Conservation (phyloP, 2,797 vertebrate species). For the Menidia menidia region DNA sequence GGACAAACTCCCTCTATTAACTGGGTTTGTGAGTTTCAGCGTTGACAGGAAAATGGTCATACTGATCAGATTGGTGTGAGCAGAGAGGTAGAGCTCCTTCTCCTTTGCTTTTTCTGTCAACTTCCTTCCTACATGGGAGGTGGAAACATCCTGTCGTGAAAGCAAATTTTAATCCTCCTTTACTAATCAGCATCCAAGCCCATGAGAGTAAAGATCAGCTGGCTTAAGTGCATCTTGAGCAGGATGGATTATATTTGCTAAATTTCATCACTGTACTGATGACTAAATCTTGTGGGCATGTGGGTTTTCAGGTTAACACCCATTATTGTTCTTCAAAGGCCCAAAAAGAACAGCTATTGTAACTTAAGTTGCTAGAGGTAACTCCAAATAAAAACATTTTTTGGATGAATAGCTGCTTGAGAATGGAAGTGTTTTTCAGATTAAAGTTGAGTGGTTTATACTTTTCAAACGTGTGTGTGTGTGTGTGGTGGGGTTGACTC, state of each 20-base stretch:
- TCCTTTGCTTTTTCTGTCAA: slow-evolving; percentile 6
- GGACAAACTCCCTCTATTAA: neutral
- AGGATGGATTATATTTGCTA: neutral
- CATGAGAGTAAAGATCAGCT: neutral
- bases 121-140: neutral
- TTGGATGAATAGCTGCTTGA: too few relatives aligned
- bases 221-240: neutral
- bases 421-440: too few relatives aligned
- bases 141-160: slow-evolving; percentile 2
- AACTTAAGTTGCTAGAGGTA: too few relatives aligned
- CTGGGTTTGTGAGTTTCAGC: neutral
- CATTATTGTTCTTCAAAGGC: neutral
- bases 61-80: neutral
- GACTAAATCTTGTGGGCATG: neutral
- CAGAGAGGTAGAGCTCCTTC: neutral
- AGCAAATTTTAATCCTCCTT: neutral
- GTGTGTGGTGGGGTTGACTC: neutral
- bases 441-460: neutral
- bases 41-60: neutral
- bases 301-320: neutral
- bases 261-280: too few relatives aligned
- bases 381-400: too few relatives aligned
- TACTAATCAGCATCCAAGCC: neutral
- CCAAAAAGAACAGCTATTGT: neutral
- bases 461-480: neutral